These are phyloP conservation scores for Rallus crepitans DNA, from an alignment of 2,797 vertebrate species.

Conservation along the genomic window DNA sequence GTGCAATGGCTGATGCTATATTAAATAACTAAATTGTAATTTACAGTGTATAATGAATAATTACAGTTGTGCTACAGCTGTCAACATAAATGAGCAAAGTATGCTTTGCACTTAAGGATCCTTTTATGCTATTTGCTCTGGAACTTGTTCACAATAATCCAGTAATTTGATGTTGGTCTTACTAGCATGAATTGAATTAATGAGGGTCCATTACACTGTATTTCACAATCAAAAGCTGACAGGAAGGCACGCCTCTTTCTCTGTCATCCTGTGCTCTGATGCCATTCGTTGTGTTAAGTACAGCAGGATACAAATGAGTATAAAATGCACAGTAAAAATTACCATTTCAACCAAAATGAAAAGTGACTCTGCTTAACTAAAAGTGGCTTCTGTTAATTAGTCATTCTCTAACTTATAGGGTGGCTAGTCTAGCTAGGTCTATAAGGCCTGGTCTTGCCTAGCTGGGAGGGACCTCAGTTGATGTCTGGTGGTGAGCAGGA, in stretches of 20 bases:
- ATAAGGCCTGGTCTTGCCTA: rapidly evolving
- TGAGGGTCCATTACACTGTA: neutral
- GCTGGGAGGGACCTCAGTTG: neutral
- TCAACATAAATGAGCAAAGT: neutral
- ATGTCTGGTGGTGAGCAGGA: neutral
- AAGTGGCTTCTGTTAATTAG: neutral
- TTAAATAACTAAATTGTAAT: neutral
- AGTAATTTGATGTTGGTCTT: neutral
- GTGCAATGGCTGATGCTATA: neutral
- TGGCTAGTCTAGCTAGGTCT: neutral
- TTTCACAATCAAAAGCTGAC: neutral
- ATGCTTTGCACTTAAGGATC: neutral
- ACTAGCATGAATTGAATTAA: neutral
- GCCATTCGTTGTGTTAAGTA: neutral
- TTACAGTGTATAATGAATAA: neutral
- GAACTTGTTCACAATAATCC: neutral
- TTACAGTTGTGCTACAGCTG: neutral
- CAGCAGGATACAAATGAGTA: neutral
- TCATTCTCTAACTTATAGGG: neutral
- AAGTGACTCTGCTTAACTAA: neutral
- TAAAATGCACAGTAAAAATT: neutral
- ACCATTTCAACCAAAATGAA: neutral
- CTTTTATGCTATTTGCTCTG: neutral
- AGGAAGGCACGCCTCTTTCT: neutral
- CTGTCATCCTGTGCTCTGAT: neutral